Evolutionary conservation across 2,113 vertebrate species (phyloP).

Genomic region (Peromyscus polionotus): DNA sequence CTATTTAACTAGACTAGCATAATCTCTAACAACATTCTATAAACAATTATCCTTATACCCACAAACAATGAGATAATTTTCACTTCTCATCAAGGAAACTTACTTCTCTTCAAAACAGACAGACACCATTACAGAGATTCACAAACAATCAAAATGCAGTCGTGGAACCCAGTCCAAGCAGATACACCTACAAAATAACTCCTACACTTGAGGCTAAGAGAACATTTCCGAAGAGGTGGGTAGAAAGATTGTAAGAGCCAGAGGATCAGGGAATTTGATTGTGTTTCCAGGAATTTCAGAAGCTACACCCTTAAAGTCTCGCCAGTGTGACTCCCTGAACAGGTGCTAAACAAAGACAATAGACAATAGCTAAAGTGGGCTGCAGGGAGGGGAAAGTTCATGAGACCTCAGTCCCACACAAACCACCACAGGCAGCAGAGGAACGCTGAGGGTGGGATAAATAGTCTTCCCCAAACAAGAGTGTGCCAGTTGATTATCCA

Average conservation of each 20-base stretch:
- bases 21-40: background rate
- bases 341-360: background rate
- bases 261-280: background rate
- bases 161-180: background rate
- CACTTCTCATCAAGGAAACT: background rate
- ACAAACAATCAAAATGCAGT: background rate
- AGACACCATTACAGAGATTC: background rate
- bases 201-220: background rate
- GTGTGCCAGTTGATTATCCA: background rate
- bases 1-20: background rate
- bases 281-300: background rate
- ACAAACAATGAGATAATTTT: background rate
- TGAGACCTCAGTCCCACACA: background rate
- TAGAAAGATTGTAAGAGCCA: background rate
- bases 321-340: background rate
- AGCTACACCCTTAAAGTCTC: background rate
- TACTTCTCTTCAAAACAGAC: background rate
- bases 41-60: background rate
- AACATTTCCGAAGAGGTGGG: background rate
- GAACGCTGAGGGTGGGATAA: background rate
- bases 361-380: background rate
- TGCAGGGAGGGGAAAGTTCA: background rate
- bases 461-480: background rate
- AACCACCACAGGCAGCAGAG: background rate
- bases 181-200: background rate